Conservation (phyloP, 2,797 vertebrate species). For the Heliangelus exortis region DNA sequence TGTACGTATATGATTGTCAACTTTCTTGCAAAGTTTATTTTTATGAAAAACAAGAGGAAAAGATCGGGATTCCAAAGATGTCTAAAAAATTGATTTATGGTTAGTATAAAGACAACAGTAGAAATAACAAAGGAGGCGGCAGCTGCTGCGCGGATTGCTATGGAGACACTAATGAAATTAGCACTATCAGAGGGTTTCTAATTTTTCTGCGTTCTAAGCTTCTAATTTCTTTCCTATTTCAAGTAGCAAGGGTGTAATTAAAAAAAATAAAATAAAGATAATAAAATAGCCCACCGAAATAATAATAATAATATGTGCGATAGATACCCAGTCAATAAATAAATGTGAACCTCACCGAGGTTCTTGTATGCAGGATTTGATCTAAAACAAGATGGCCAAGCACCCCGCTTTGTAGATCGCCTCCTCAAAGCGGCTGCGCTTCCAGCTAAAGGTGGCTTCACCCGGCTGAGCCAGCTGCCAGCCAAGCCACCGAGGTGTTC, state of each 20-base stretch:
- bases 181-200: constrained; percentile 43
- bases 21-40: constrained; percentile 75
- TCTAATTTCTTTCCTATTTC: constrained; percentile 43
- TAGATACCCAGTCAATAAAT: constrained; percentile 62
- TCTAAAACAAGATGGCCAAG: constrained; percentile 72
- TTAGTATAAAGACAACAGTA: constrained; percentile 70
- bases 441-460: constrained; percentile 70
- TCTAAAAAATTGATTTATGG: constrained; percentile 69
- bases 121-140: constrained; percentile 70
- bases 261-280: not conserved
- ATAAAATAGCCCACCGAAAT: constrained; percentile 29
- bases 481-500: constrained; percentile 76
- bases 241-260: constrained; percentile 33
- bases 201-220: constrained; percentile 47
- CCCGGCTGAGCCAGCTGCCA: constrained; percentile 48
- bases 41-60: constrained; percentile 59
- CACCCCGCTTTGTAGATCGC: constrained; percentile 64
- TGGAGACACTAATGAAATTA: constrained; percentile 62
- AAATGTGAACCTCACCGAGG: constrained; percentile 51
- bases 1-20: constrained; percentile 79
- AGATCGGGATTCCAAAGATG: constrained; percentile 61
- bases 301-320: constrained; percentile 38
- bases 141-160: constrained; percentile 64
- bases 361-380: constrained; percentile 44
- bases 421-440: constrained; percentile 71